Evolutionary conservation across 2,888 invertebrate genomes (phyloP), one percentile per base, ranked within the genome.

Genomic region (Himalopsyche anomala): DNA sequence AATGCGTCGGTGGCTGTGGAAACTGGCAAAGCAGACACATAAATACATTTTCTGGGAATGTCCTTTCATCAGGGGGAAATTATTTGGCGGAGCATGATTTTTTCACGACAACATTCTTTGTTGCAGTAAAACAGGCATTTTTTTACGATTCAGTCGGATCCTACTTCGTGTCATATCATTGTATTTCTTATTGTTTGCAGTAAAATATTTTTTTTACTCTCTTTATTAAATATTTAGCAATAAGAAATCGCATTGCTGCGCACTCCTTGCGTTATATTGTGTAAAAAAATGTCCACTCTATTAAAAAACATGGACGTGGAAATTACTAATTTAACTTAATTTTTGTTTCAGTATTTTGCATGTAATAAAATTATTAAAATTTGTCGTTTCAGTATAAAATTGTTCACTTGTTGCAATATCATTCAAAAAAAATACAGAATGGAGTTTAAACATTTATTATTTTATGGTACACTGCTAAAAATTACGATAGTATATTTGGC

Each of bases 61-160:
- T 62, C 62, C 62, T 62, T 62, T 62, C 62, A 62, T 62, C 62
- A 62, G 62, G 28, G 62, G 8, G 62, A 62, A 62, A 62, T 62
- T 62, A 62, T 62, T 62, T 62, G 62, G 19, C 62, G 62, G 11
- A 62, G 62, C 62, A 6, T 28, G 28, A 62, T 62, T 62, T 62
- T 62, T 62, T 62, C 62, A 62, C 19, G 62, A n/a, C 62, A 28
- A 62, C 62, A 62, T 62, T 62, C 62, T 62, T 62, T 62, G 62
- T n/a, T 62, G 62, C 62, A 62, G 19, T 62, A 62, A 62, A 62
- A 62, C 62, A 62, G 19, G 62, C 62, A 28, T 19, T 62, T 62
- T 62, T 62, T 62, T 62, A 62, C 62, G 62, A 62, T 19, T 28
- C 51, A 51, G 51, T 51, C 51, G 51, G 15, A 51, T 51, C 15